Base-by-base conservation (phyloP, 92 coral and sea anemone species). In the Ricordea florida region DNA sequence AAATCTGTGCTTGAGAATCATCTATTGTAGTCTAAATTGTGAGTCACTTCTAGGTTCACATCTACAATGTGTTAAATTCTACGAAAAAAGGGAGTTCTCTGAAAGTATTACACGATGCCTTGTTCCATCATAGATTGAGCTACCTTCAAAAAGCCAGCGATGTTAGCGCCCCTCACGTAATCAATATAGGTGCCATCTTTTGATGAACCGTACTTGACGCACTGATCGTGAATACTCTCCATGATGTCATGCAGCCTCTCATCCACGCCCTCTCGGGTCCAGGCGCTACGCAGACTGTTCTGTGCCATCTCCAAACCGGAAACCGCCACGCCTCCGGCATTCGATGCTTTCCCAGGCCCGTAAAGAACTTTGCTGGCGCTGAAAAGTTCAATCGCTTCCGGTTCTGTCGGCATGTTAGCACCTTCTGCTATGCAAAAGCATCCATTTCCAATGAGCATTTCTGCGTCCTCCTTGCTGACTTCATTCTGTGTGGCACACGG, bases 251-350 rank as follows among this genome's bases (percentile, higher is more conserved):
- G 92, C 41, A 91, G 85, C 27, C 90, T 75, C 55, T 91, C 97
- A 11, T 91, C 90, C 17, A 91, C 97, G 9, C 82, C 97, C 51
- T 88, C 88, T 20, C 97, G 89, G 26, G 83, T 87, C 97, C 97
- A 91, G 46, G 93, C 79, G 51, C 89, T 84, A 61, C 97, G 93
- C 31, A 83, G 82, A 42, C 97, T 91, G 82, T 91, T 91, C 55
- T 91, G 97, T 8, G 93, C 83, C 97, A 91, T 91, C 69, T 91
- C 97, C 72, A 91, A 69, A n/a, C 97, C 97, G 4, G 97, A 91
- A n/a, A 91, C 97, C 4, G 97, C 97, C 63, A 91, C 97, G 44
- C 97, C 97, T 4, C 97, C 97, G 3, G 97, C 97, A 18, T 91
- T 91, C 3, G 97, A 87, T 27, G 97, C 97, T 63, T 91, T 91